Evolutionary conservation across 2,888 invertebrate genomes (phyloP).

Genomic region (Linnaemya vulpina): DNA sequence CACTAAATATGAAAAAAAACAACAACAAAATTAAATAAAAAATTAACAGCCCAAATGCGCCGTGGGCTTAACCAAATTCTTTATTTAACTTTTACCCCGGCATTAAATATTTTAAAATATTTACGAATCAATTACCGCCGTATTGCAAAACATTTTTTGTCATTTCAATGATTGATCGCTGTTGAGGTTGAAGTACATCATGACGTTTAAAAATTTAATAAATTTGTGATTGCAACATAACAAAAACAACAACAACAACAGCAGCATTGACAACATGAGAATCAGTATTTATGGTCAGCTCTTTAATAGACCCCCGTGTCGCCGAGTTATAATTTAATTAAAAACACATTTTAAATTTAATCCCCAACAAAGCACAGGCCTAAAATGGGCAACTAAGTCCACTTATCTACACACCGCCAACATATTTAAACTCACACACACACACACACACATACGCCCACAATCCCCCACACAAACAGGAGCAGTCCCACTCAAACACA

Average conservation of each 20-base stretch:
- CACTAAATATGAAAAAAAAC: neutral
- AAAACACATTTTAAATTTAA: conserved; percentile 65
- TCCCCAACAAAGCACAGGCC: conserved; percentile 38
- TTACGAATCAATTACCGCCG: conserved; percentile 32
- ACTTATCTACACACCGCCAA: conserved; percentile 20
- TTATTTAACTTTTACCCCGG: conserved; percentile 10
- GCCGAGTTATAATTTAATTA: conserved; percentile 61
- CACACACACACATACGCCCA: neutral
- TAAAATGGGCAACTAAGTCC: conserved; percentile 41
- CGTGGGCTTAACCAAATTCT: conserved; percentile 8
- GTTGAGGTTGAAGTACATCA: conserved; percentile 62
- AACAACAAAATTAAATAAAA: too few relatives aligned
- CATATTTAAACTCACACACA: neutral
- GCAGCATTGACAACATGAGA: neutral
- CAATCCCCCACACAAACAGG: neutral
- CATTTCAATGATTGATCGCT: conserved; percentile 60
- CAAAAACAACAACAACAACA: conserved; percentile 1
- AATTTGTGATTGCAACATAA: conserved; percentile 23
- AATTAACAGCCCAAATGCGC: neutral
- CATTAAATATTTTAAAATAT: conserved; percentile 26
- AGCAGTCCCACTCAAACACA: neutral
- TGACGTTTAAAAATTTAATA: conserved; percentile 46
- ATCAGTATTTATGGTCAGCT: conserved; percentile 31
- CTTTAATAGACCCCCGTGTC: conserved; percentile 41
- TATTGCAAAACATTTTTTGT: conserved; percentile 42